These are phyloP conservation scores for Amorpha juglandis DNA, from an alignment of 2,888 invertebrate genomes.

Conservation along the genomic window DNA sequence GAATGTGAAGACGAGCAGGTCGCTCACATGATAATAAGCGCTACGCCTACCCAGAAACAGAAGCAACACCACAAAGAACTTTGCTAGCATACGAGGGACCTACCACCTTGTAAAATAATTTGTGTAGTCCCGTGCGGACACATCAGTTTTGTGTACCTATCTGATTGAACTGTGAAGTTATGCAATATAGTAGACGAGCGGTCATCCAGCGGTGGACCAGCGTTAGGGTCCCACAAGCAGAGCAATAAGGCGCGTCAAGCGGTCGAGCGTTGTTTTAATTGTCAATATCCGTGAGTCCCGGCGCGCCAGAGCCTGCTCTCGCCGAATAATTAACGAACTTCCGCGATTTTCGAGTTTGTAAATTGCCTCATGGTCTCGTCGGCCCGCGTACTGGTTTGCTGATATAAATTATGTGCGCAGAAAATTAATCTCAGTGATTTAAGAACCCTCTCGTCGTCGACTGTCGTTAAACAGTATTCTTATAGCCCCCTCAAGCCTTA, in stretches of 20 bases:
- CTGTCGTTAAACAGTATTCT: slow-evolving; percentile 51
- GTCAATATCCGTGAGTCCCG: slow-evolving; percentile 81
- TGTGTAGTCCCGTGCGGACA: background rate
- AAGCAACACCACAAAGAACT: too few relatives aligned
- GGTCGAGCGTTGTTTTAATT: slow-evolving; percentile 77
- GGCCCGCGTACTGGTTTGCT: slow-evolving; percentile 77
- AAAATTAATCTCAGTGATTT: slow-evolving; percentile 81
- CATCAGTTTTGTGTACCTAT: slow-evolving; percentile 54
- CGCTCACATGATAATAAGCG: too few relatives aligned
- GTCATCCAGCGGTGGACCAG: slow-evolving; percentile 25
- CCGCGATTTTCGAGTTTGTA: slow-evolving; percentile 84
- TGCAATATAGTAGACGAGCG: slow-evolving; percentile 44
- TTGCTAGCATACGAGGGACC: too few relatives aligned
- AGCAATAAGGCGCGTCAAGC: slow-evolving; percentile 72
- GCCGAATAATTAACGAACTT: slow-evolving; percentile 83
- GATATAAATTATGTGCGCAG: slow-evolving; percentile 80
- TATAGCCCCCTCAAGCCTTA: slow-evolving; percentile 29
- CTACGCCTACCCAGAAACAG: too few relatives aligned
- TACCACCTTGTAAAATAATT: too few relatives aligned
- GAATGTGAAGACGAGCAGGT: too few relatives aligned
- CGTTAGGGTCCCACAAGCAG: slow-evolving; percentile 56
- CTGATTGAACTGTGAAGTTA: slow-evolving; percentile 65
- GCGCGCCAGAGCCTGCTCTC: slow-evolving; percentile 66
- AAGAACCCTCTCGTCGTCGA: slow-evolving; percentile 67
- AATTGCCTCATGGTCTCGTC: slow-evolving; percentile 82